phyloP scores from a whole-genome alignment of 2,888 invertebrate genomes.

The Diarsia mendica region DNA sequence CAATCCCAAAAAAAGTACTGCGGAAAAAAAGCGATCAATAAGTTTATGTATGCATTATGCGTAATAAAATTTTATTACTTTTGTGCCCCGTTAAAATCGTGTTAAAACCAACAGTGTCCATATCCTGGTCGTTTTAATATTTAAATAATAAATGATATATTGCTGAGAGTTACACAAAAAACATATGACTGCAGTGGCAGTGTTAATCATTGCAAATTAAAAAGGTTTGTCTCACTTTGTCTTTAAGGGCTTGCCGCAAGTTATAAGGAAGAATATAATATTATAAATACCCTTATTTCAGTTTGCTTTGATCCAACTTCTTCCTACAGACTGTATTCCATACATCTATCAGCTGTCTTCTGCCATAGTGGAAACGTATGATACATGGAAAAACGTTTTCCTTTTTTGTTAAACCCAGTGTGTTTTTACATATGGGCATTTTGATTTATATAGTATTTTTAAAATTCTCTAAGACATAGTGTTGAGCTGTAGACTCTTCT shows the following conservation, averaged over 20 bases:
- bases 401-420: too few relatives aligned
- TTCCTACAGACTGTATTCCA: too few relatives aligned
- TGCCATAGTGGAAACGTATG: too few relatives aligned
- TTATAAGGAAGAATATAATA: neutral
- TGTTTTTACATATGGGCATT: too few relatives aligned
- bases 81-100: conserved; percentile 22
- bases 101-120: conserved; percentile 40
- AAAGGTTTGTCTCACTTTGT: conserved; percentile 64
- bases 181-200: conserved; percentile 49
- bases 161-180: conserved; percentile 42
- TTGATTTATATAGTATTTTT: neutral
- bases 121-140: conserved; percentile 45
- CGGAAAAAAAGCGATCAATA: conserved; percentile 2
- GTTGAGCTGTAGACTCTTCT: neutral
- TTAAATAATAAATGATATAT: conserved; percentile 50
- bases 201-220: conserved; percentile 68
- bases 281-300: too few relatives aligned
- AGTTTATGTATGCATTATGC: neutral
- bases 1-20: neutral
- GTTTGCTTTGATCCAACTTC: too few relatives aligned
- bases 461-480: neutral
- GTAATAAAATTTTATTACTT: conserved; percentile 16
- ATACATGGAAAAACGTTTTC: too few relatives aligned
- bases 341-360: too few relatives aligned
- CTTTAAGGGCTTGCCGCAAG: conserved; percentile 39